Evolutionary conservation across 1,140 invertebrate species (phyloP), one percentile per base, ranked within the genome.

Genomic region (Drosophila gunungcola): DNA sequence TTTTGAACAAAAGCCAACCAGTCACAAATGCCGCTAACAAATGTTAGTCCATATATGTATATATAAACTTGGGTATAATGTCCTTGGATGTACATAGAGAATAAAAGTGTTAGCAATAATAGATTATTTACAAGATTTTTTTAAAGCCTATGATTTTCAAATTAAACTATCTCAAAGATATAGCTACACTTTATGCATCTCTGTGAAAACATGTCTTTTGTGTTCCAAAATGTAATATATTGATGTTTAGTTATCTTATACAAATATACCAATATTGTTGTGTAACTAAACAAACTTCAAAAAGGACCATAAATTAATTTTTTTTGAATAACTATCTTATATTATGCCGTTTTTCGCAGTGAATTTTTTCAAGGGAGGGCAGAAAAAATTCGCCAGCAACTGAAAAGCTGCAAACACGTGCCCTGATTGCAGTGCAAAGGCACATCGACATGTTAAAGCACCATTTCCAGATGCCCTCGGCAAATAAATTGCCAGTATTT

Each of bases 1-100:
- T 56, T 56, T 74, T 56, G 58, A 72, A 88, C 78, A 82, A 82
- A 78, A 75, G 67, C 53, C 68, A 81, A 81, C 60, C 74, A 72
- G 51, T 38, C 67, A 61, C 78, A 76, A 69, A 77, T 43, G 78
- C 56, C 58, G 36, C 57, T 25, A 38, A 62, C 53, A 57, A 25
- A 54, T 39, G 64, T 32, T 29, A 39, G 16, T 32, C 38, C 13
- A 11, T 57, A 34, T 51, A 25, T 16, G 61, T 27, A 9, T 25
- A 34, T 32, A 32, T 32, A 32, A 32, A 32, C 29, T 51, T 48
- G 16, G 16, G 12, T 21, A 10, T 5, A 54, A 39, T 34, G 62
- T 3, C 41, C 13, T 34, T 54, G 4, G 32, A 4, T 39, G 36
- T 27, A 21, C 54, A 60, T 27, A 11, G 36, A 3, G 27, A 21